Evolutionary conservation across 92 coral and sea anemone species (phyloP), one percentile per base, ranked within the genome.

Genomic region (Epizoanthus ramosus): DNA sequence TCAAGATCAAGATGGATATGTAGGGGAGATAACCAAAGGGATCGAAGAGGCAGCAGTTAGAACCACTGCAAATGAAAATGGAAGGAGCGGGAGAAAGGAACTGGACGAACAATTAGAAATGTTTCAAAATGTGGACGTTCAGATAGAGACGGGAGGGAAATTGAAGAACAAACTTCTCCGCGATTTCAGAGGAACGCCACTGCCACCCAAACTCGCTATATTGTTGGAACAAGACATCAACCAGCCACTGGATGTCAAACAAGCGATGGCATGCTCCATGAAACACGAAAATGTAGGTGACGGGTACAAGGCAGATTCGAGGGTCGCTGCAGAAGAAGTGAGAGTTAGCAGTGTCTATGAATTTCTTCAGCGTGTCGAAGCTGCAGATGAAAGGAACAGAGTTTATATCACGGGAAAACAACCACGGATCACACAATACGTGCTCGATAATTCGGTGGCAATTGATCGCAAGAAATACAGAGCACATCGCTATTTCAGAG

Each of bases 401-500:
- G 25, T 23, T n/a, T 21, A 13, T 53, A 17, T 7, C 21, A 23
- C 28, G 23, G 39, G 16, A 43, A 17, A 16, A 17, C 1, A 70
- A 70, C 6, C 74, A n/a, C 53, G 8, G 14, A 8, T n/a, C 52
- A 17, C 14, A 70, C 23, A 16, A 5, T 70, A 70, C 56, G 35
- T 16, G 57, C 15, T 70, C 16, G 56, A 37, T 28, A 57, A 16
- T 53, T n/a, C 8, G 74, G 9, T 24, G 45, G 28, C 33, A 33
- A 21, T n/a, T 37, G 14, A 15, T 5, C 10, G 15, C 1, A 24
- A 0, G 3, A 70, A 17, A 41, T 22, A 37, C n/a, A 37, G 14
- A 24, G 63, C 54, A 21, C 53, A 50, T 59, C 13, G 79, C 31
- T 73, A 9, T 73, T 73, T 21, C 79, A 24, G 79, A 73, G 79